Base-by-base conservation (phyloP, 2,888 invertebrate genomes). In the Isoperla grammatica region DNA sequence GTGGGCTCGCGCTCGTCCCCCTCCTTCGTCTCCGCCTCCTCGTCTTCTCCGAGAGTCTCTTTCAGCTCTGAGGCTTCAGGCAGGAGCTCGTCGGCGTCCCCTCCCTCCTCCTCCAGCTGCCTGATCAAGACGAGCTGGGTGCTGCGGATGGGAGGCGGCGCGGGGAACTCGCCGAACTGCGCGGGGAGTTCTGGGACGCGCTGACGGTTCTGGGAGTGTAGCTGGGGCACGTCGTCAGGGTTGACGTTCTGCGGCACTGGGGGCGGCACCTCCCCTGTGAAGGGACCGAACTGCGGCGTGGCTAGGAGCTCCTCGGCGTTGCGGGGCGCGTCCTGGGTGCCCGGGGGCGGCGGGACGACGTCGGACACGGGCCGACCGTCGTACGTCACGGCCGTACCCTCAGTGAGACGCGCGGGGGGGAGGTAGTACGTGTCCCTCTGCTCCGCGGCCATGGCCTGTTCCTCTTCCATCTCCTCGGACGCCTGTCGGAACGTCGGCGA, bases 331-430 rank as follows among this genome's bases (percentile, higher is more conserved):
- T 59, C 57, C 13, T 46, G n/a, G n/a, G 54, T 8, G 9, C 43
- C 48, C 12, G 61, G 40, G n/a, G 63, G 19, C 15, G 59, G 37
- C 46, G 85, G 70, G 1, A 79, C 79, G 17, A 78, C 77, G 46
- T 87, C 87, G 1, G 86, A 82, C 4, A 90, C 81, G 50, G 81
- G 82, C 72, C 87, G 88, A 0, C 89, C 90, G 67, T 90, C 89
- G 67, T 85, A 90, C 0, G 88, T 83, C 4, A 88, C 84, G 22
- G 86, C 82, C 0, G 85, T 81, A 19, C 81, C 79, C 13, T 29
- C n/a, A 4, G 40, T 13, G n/a, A 43, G 50, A 2, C 54, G 65
- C 57, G 81, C 79, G 0, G 89, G 88, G 0, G 90, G 88, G 56
- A 89, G 76, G 69, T 89, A 90, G 65, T 85, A 88, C 0, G 86